Conservation (phyloP, 2,797 vertebrate genomes). For the Lates japonicus region DNA sequence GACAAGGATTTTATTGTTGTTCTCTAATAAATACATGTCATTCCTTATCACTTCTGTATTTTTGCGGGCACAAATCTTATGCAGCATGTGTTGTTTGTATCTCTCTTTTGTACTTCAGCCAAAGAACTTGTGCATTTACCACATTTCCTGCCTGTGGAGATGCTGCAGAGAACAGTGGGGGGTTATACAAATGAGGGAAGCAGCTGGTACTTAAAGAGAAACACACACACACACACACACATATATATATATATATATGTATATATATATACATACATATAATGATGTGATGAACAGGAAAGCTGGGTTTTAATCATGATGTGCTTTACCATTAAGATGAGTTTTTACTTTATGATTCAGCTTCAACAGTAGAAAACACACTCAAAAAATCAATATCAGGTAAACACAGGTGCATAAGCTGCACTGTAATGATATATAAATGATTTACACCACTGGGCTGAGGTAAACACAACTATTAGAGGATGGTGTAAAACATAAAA, state of each 20-base stretch:
- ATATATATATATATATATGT: too few relatives aligned
- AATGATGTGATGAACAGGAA: not conserved
- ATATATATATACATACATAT: too few relatives aligned
- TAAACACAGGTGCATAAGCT: not conserved
- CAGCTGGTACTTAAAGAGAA: slow-evolving; percentile 18
- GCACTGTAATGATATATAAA: not conserved
- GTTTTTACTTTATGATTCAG: not conserved
- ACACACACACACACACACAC: too few relatives aligned
- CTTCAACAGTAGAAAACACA: slow-evolving; percentile 1
- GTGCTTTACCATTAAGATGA: not conserved
- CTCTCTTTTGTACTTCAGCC: not conserved
- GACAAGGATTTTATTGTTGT: not conserved
- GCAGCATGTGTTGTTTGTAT: not conserved
- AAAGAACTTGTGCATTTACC: not conserved
- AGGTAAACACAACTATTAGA: too few relatives aligned
- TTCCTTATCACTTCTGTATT: not conserved
- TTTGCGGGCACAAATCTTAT: not conserved
- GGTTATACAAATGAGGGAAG: not conserved
- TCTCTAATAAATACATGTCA: not conserved
- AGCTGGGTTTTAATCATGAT: not conserved
- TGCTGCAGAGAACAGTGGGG: not conserved
- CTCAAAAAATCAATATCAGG: not conserved
- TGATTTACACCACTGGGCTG: not conserved
- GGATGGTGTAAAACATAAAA: too few relatives aligned
- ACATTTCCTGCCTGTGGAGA: not conserved